phyloP scores from a whole-genome alignment of 2,797 vertebrate species.

The Epinephelus awoara region DNA sequence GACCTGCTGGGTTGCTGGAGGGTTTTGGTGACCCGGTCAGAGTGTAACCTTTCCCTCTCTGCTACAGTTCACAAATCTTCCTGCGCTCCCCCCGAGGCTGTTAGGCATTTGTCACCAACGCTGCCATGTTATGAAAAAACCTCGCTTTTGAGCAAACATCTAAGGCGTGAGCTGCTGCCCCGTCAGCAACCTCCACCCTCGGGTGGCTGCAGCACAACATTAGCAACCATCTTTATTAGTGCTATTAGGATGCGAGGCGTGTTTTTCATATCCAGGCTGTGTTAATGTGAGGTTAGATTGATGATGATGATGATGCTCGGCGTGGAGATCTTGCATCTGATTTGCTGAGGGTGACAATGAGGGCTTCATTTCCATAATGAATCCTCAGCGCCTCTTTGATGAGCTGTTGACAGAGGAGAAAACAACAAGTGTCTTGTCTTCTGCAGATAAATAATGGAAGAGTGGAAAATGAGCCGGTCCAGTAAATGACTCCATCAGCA shows the following conservation, averaged over 20 bases:
- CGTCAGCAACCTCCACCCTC: conserved; percentile 49
- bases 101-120: conserved; percentile 67
- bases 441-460: conserved; percentile 54
- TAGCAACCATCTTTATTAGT: conserved; percentile 72
- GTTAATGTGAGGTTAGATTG: conserved; percentile 79
- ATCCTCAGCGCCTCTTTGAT: conserved; percentile 73
- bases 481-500: conserved; percentile 57
- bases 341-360: conserved; percentile 74
- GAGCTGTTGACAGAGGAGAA: conserved; percentile 76
- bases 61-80: conserved; percentile 68
- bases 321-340: conserved; percentile 69
- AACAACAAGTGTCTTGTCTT: conserved; percentile 71
- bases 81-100: conserved; percentile 48
- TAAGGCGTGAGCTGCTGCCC: conserved; percentile 31
- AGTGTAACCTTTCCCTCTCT: conserved; percentile 72
- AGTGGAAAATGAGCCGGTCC: conserved; percentile 53
- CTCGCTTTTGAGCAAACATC: conserved; percentile 31
- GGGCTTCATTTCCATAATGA: conserved; percentile 82
- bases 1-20: conserved; percentile 57
- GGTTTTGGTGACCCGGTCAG: conserved; percentile 70
- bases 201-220: conserved; percentile 54
- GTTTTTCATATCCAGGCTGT: conserved; percentile 68
- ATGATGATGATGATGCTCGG: conserved; percentile 69
- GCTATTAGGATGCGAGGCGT: conserved; percentile 65
- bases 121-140: conserved; percentile 47